Conservation (phyloP, 2,797 vertebrate species). For the Petrocephalus sullivani region DNA sequence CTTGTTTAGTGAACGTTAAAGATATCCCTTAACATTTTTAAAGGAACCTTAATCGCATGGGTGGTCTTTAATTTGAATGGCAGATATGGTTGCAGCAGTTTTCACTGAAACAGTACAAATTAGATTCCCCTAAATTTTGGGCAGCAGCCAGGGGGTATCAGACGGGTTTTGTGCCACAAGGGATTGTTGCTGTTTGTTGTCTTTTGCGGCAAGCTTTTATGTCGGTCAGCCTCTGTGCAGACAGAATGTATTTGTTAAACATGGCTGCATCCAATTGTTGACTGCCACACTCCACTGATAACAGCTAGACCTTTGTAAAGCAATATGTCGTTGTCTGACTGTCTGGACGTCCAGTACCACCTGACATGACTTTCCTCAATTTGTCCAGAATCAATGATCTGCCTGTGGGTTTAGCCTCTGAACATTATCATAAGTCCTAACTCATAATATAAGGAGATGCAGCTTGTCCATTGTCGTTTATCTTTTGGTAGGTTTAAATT, state of each 20-base stretch:
- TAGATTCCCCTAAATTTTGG: constrained; percentile 11
- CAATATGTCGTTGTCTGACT: constrained; percentile 41
- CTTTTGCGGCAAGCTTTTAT: constrained; percentile 23
- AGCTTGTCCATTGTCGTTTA: background rate
- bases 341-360: constrained; percentile 40
- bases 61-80: background rate
- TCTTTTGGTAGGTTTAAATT: constrained; percentile 7
- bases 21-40: background rate
- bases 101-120: constrained; percentile 24
- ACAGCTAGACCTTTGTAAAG: constrained; percentile 40
- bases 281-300: constrained; percentile 40
- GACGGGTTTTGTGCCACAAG: constrained; percentile 16
- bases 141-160: constrained; percentile 2
- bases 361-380: constrained; percentile 36
- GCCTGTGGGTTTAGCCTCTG: constrained; percentile 33
- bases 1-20: background rate
- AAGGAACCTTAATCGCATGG: background rate
- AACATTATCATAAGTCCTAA: constrained; percentile 31
- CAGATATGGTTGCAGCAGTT: constrained; percentile 35
- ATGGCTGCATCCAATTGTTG: constrained; percentile 35
- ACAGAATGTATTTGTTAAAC: constrained; percentile 33
- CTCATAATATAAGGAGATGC: constrained; percentile 18
- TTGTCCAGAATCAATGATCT: constrained; percentile 45
- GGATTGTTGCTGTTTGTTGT: constrained; percentile 28
- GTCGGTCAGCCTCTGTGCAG: constrained; percentile 35